phyloP scores from a whole-genome alignment of 2,797 vertebrate genomes.

The Philypnodon macrostomus region DNA sequence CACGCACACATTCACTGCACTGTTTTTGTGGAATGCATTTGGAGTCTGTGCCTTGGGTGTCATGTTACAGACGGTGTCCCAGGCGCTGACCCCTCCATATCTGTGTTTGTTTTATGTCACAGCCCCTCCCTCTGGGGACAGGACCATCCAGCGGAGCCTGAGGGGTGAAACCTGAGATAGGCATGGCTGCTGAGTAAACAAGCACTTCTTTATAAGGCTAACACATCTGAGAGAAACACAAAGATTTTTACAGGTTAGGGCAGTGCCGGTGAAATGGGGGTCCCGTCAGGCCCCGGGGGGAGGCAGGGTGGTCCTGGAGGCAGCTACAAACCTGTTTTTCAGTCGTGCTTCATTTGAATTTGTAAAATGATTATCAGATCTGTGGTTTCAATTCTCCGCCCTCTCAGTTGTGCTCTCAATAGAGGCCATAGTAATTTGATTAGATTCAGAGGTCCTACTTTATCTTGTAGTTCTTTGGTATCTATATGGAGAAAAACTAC shows the following conservation, averaged over 20 bases:
- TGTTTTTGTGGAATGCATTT: constrained; percentile 29
- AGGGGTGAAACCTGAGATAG: constrained; percentile 71
- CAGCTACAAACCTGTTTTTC: constrained; percentile 6
- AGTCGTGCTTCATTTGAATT: constrained; percentile 21
- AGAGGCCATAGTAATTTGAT: not conserved
- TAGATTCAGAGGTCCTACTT: not conserved
- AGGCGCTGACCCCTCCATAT: constrained; percentile 61
- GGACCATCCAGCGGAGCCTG: constrained; percentile 62
- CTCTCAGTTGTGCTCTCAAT: not conserved
- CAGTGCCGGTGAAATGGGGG: constrained; percentile 22
- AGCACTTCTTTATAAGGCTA: constrained; percentile 69
- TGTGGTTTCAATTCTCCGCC: constrained; percentile 1
- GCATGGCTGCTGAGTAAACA: constrained; percentile 66
- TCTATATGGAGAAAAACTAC: no score
- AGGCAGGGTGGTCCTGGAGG: not conserved
- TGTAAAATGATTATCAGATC: constrained; percentile 1
- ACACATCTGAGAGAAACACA: constrained; percentile 36
- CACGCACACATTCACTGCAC: not conserved
- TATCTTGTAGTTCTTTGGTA: not conserved
- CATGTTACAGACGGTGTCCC: constrained; percentile 63
- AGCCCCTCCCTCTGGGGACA: constrained; percentile 66
- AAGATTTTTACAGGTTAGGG: constrained; percentile 42
- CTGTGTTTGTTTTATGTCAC: constrained; percentile 72
- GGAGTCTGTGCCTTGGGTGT: constrained; percentile 37
- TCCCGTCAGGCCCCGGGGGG: constrained; percentile 4